These are phyloP conservation scores for Dicyrtomina minuta DNA, from an alignment of 2,888 invertebrate genomes.

Conservation along the genomic window DNA sequence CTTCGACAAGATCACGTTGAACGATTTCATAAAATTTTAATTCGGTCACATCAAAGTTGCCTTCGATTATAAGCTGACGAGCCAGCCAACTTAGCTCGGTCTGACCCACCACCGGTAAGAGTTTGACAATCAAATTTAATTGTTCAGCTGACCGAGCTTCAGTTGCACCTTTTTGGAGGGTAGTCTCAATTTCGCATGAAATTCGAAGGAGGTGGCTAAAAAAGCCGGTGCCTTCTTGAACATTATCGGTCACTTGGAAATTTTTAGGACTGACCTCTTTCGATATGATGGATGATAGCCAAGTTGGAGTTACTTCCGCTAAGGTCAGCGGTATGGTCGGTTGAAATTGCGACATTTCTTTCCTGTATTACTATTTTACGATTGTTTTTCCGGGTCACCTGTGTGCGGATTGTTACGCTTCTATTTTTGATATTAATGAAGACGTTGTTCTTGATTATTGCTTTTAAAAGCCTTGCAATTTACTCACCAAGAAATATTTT, in stretches of 20 bases:
- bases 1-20: slow-evolving; percentile 28
- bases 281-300: slow-evolving; percentile 38
- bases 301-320: slow-evolving; percentile 40
- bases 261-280: slow-evolving; percentile 14
- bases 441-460: too few species aligned
- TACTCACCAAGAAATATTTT: too few species aligned
- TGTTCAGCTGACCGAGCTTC: slow-evolving; percentile 5
- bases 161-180: too few species aligned
- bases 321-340: too few species aligned
- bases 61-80: slow-evolving; percentile 25
- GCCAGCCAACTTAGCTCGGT: not conserved
- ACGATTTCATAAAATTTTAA: slow-evolving; percentile 38
- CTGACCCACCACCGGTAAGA: slow-evolving; percentile 37
- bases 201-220: slow-evolving; percentile 43
- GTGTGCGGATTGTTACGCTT: too few species aligned
- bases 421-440: too few species aligned
- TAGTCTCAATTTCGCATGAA: slow-evolving; percentile 37
- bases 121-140: slow-evolving; percentile 41
- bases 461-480: too few species aligned
- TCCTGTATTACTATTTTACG: too few species aligned
- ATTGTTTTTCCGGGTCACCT: too few species aligned
- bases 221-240: slow-evolving; percentile 47
- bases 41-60: slow-evolving; percentile 43
- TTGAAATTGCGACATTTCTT: too few species aligned
- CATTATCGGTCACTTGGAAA: slow-evolving; percentile 36